Percentiles rank a stretch among this genome's conserved stretches.
These are phyloP conservation scores for Erebia epiphron DNA, from an alignment of 2,888 invertebrate species.

Conservation along the genomic window DNA sequence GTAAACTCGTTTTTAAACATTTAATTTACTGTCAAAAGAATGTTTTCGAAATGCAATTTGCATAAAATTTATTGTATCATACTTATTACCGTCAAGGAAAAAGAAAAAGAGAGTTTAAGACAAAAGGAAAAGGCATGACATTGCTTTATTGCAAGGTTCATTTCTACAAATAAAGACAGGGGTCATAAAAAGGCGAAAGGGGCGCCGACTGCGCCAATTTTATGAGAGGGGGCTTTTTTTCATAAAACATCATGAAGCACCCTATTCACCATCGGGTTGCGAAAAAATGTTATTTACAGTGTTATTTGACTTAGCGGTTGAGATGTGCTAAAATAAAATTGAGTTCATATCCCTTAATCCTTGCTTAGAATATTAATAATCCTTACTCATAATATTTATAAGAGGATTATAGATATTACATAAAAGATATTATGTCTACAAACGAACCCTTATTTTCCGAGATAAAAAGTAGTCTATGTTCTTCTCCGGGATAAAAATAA, in stretches of 20 bases:
- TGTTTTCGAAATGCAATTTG: neutral
- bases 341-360: neutral
- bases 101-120: constrained; percentile 1
- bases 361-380: too few species aligned
- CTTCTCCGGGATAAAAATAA: too few species aligned
- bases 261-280: constrained; percentile 16
- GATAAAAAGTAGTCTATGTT: too few species aligned
- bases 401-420: too few species aligned
- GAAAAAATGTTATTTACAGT: constrained; percentile 21
- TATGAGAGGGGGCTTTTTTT: constrained; percentile 31
- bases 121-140: constrained; percentile 9
- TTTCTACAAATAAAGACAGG: constrained; percentile 32
- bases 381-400: too few species aligned
- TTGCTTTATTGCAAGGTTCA: constrained; percentile 31
- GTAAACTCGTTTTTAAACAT: neutral
- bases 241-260: constrained; percentile 31
- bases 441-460: too few species aligned
- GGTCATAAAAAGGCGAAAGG: constrained; percentile 26
- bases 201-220: constrained; percentile 23
- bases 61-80: constrained; percentile 11
- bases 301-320: constrained; percentile 10
- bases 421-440: too few species aligned
- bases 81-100: constrained; percentile 1
- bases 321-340: neutral
- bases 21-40: neutral